phyloP scores from a whole-genome alignment of 2,888 invertebrate species.

The Meloe dianella region DNA sequence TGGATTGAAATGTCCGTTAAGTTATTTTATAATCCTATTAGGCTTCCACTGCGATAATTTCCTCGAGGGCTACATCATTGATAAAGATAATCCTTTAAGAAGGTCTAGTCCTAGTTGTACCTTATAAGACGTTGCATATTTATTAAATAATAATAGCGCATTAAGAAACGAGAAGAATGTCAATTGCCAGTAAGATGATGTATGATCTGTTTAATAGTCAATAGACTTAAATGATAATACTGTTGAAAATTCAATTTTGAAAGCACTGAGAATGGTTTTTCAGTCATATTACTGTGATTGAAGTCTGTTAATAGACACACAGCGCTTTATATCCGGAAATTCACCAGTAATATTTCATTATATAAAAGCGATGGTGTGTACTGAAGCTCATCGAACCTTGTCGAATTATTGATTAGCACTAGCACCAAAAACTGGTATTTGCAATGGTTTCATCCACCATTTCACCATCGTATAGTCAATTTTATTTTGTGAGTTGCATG shows the following conservation, averaged over 20 bases:
- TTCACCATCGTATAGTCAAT: not conserved
- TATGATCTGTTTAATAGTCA: too few relatives aligned
- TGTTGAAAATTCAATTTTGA: not conserved
- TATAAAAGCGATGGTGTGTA: not conserved
- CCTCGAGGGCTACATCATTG: not conserved
- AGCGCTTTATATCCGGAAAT: not conserved
- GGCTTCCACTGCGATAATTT: not conserved
- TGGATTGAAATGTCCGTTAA: slow-evolving; percentile 27
- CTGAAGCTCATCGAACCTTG: not conserved
- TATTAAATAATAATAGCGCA: not conserved
- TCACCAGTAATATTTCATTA: not conserved
- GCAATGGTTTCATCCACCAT: not conserved
- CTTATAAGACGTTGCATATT: not conserved
- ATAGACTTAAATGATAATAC: too few relatives aligned
- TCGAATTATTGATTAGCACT: not conserved
- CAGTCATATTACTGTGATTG: not conserved
- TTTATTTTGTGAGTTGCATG: too few relatives aligned
- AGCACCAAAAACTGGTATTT: not conserved
- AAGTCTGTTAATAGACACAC: not conserved
- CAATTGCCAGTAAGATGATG: too few relatives aligned
- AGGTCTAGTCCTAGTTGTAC: not conserved
- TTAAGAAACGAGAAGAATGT: too few relatives aligned
- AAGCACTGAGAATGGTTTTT: not conserved
- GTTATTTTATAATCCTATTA: slow-evolving; percentile 19
- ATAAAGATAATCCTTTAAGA: not conserved